phyloP scores from a whole-genome alignment of 2,797 vertebrate genomes.

The Sarcophilus harrisii region DNA sequence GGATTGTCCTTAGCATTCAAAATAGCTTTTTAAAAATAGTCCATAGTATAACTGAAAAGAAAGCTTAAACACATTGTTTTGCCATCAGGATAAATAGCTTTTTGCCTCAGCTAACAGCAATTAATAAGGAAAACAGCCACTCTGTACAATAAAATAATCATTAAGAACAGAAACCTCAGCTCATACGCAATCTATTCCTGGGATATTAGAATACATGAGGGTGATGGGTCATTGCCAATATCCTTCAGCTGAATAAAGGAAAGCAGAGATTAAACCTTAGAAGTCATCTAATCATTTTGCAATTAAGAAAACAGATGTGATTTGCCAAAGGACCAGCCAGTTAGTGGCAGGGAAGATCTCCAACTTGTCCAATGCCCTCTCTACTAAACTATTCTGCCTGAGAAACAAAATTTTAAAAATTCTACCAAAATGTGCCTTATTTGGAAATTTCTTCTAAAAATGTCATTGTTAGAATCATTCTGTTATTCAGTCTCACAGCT shows the following conservation, averaged over 20 bases:
- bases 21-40: constrained; percentile 28
- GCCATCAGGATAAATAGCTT: background rate
- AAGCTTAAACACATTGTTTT: constrained; percentile 4
- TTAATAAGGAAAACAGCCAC: background rate
- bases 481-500: background rate
- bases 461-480: constrained; percentile 4
- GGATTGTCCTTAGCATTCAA: background rate
- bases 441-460: background rate
- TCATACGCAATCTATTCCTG: constrained; percentile 28
- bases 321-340: background rate
- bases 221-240: background rate
- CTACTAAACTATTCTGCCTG: background rate
- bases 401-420: constrained; percentile 20
- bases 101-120: constrained; percentile 13
- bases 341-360: background rate
- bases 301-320: background rate
- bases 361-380: background rate
- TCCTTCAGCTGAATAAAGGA: constrained; percentile 9
- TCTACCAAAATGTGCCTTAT: constrained; percentile 3
- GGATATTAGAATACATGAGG: background rate
- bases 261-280: background rate
- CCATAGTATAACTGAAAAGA: constrained; percentile 1
- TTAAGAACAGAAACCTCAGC: background rate
- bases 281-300: background rate
- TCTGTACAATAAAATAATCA: background rate